These are phyloP conservation scores for Sciaenops ocellatus DNA, from an alignment of 2,797 vertebrate species.

Conservation along the genomic window DNA sequence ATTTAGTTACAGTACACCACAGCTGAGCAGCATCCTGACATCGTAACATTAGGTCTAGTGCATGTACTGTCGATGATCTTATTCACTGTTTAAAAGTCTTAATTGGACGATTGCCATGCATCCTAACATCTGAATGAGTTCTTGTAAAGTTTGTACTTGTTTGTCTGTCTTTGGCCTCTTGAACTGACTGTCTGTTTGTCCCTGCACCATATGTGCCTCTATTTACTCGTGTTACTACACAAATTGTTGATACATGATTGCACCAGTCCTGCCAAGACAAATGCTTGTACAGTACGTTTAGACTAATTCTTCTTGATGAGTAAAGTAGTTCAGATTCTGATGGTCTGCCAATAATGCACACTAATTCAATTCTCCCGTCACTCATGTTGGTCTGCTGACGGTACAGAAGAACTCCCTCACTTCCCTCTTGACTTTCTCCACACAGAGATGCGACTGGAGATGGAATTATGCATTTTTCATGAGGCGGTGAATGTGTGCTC, in stretches of 20 bases:
- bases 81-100: conserved; percentile 37
- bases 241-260: conserved; percentile 49
- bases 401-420: conserved; percentile 66
- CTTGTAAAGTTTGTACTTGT: conserved; percentile 14
- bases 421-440: conserved; percentile 71
- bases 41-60: not conserved
- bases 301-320: conserved; percentile 71
- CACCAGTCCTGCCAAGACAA: conserved; percentile 40
- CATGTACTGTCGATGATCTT: conserved; percentile 1
- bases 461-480: conserved; percentile 83
- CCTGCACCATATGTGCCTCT: conserved; percentile 42
- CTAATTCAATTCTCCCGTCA: conserved; percentile 58
- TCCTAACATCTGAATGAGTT: conserved; percentile 32
- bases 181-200: conserved; percentile 42
- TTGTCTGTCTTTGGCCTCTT: conserved; percentile 38
- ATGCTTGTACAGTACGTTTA: conserved; percentile 47
- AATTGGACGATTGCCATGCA: conserved; percentile 9
- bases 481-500: conserved; percentile 68
- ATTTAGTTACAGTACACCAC: not conserved
- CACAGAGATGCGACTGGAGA: conserved; percentile 73
- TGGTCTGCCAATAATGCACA: conserved; percentile 56
- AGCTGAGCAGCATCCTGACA: conserved; percentile 9
- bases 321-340: conserved; percentile 65
- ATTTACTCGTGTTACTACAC: conserved; percentile 37
- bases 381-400: conserved; percentile 59